A percentile compares a stretch with the other conserved stretches of the same genome.
These are phyloP conservation scores for Cyanoramphus novaezelandiae DNA, from an alignment of 2,113 vertebrate genomes.

Conservation along the genomic window DNA sequence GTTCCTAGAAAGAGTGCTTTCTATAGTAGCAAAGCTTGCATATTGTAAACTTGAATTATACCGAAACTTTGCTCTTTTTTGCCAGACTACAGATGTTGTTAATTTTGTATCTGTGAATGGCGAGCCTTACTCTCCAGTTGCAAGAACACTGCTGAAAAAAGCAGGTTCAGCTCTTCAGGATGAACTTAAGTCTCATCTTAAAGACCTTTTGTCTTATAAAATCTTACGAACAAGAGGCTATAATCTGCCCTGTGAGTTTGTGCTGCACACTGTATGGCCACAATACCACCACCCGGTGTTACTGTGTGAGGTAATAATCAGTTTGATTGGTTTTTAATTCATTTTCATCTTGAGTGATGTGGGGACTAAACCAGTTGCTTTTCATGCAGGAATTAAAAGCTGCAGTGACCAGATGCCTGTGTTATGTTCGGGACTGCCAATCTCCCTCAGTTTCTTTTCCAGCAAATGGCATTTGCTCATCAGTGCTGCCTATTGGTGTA, in stretches of 20 bases:
- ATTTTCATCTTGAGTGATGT: not conserved
- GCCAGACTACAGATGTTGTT: slow-evolving; percentile 82
- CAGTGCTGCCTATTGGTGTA: not conserved
- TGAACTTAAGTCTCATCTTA: not conserved
- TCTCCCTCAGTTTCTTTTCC: slow-evolving; percentile 82
- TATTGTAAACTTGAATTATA: not conserved
- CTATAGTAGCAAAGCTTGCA: not conserved
- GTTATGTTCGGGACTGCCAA: rapidly evolving
- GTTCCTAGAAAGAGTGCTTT: not conserved
- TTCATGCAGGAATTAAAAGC: slow-evolving; percentile 65
- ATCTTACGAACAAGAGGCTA: not conserved
- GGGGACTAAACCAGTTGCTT: not conserved
- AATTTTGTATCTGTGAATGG: not conserved
- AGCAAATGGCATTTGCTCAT: slow-evolving; percentile 69
- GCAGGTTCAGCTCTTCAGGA: slow-evolving; percentile 49
- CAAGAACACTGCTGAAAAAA: slow-evolving; percentile 48
- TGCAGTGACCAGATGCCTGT: slow-evolving; percentile 60
- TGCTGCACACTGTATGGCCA: slow-evolving; percentile 71
- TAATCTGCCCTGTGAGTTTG: not conserved
- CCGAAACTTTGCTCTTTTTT: slow-evolving; percentile 6
- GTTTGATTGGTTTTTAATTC: not conserved
- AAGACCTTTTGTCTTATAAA: not conserved
- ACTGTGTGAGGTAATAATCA: not conserved
- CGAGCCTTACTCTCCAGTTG: not conserved
- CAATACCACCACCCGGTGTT: rapidly evolving